These are phyloP conservation scores for Actenoides lindsayi DNA, from an alignment of 2,113 vertebrate species.

Conservation along the genomic window DNA sequence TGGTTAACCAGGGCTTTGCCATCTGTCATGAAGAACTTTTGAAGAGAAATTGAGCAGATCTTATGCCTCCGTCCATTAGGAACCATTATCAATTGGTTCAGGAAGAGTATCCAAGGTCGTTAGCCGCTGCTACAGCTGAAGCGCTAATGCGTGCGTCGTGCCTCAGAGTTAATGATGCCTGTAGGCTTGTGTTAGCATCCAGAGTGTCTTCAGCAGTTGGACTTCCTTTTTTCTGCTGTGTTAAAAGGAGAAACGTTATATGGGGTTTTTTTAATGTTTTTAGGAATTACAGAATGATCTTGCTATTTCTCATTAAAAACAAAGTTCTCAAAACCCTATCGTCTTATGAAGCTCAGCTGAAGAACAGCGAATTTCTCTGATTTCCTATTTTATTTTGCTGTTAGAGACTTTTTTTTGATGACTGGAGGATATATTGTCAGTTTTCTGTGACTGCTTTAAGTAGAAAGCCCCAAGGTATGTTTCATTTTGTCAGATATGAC, in stretches of 20 bases:
- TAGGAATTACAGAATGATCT: neutral
- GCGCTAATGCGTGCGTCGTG: neutral
- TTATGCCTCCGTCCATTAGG: neutral
- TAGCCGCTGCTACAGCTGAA: neutral
- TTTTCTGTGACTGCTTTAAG: neutral
- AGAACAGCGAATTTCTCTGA: neutral
- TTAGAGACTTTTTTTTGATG: neutral
- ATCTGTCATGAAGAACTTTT: slow-evolving; percentile 24
- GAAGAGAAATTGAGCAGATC: slow-evolving; percentile 26
- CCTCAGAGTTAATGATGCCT: slow-evolving; percentile 13
- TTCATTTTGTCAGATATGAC: neutral
- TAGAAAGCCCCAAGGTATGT: neutral
- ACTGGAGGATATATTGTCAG: neutral
- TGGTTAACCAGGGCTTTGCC: neutral
- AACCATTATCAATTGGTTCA: neutral
- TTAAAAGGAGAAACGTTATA: neutral
- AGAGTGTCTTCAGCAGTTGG: neutral
- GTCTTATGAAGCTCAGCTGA: neutral
- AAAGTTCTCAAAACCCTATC: neutral
- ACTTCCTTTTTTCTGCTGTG: neutral
- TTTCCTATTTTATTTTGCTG: neutral
- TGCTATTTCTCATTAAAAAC: neutral
- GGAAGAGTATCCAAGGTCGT: neutral
- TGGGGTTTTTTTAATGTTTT: neutral
- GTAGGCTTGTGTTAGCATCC: neutral